phyloP scores from a whole-genome alignment of 2,797 vertebrate species.

The Bufotes viridis region DNA sequence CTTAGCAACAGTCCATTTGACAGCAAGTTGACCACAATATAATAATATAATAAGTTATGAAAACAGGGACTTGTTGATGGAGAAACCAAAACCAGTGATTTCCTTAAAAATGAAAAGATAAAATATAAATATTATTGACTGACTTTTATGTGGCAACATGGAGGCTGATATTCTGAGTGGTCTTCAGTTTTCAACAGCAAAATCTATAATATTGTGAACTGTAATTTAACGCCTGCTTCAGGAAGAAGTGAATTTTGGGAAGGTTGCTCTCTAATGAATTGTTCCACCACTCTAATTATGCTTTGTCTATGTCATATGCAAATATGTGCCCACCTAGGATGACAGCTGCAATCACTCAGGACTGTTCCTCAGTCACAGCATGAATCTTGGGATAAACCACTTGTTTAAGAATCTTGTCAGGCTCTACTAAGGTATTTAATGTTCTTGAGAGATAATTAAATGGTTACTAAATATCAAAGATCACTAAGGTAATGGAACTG shows the following conservation, averaged over 20 bases:
- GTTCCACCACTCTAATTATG: background rate
- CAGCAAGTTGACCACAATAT: no score
- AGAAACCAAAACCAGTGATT: no score
- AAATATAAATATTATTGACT: no score
- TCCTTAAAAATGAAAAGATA: no score
- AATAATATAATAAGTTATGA: no score
- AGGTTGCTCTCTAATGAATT: background rate
- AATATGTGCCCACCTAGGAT: background rate
- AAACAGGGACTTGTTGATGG: no score
- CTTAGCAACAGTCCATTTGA: no score
- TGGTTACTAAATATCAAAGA: conserved; percentile 18
- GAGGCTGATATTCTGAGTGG: background rate
- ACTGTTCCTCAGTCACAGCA: background rate
- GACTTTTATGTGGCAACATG: background rate
- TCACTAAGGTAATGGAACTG: conserved; percentile 13
- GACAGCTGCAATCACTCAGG: background rate
- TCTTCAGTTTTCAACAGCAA: background rate
- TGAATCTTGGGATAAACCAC: background rate
- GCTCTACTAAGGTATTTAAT: background rate
- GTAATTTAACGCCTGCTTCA: background rate
- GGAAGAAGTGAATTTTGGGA: background rate
- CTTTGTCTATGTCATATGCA: background rate
- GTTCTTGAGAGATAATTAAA: conserved; percentile 4
- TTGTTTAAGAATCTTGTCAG: background rate
- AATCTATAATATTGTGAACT: background rate